Evolutionary conservation across 2,888 invertebrate genomes (phyloP), one percentile per base, ranked within the genome.

Genomic region (Himalopsyche japonica): DNA sequence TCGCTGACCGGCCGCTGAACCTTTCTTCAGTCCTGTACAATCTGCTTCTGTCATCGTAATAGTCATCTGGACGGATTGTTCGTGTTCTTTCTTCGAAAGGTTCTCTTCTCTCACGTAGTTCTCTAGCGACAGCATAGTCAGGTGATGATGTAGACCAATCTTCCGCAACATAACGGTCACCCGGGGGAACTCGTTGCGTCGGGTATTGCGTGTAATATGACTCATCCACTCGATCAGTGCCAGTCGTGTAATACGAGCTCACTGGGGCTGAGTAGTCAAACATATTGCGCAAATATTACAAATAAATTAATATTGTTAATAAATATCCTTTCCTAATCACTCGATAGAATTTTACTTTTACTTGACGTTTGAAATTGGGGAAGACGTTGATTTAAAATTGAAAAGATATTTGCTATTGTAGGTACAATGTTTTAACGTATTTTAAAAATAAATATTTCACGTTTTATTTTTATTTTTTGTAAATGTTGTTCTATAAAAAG

Each of bases 41-140:
- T 78, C 84, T 85, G 48, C 82, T 86, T 64, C 87, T 82, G 80
- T 86, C 87, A 57, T 87, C 87, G 82, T 86, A 86, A 70, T 86
- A 86, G 64, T 87, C 87, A 24, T 86, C 86, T 6, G 87, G 87
- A 86, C 86, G 86, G 86, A 87, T 87, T 30, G 87, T 87, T 83
- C 87, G 84, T 20, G 87, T 87, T 83, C 87, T 86, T 80, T 87
- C 87, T 81, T 87, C 87, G 81, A 84, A 87, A 8, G 87, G 86
- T 48, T 87, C 87, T 30, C 85, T 86, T 77, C 82, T 84, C 49
- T 82, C 84, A 78, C 85, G 80, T 12, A 82, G 76, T 37, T 86
- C 83, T 32, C 83, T 79, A 27, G 82, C 76, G 24, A 84, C 82
- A 15, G 84, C 49, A 30, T 87, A 86, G 37, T 85, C 85, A 64